Evolutionary conservation across 2,113 vertebrate genomes (phyloP), one percentile per base, ranked within the genome.

Genomic region (Sylvietta virens): DNA sequence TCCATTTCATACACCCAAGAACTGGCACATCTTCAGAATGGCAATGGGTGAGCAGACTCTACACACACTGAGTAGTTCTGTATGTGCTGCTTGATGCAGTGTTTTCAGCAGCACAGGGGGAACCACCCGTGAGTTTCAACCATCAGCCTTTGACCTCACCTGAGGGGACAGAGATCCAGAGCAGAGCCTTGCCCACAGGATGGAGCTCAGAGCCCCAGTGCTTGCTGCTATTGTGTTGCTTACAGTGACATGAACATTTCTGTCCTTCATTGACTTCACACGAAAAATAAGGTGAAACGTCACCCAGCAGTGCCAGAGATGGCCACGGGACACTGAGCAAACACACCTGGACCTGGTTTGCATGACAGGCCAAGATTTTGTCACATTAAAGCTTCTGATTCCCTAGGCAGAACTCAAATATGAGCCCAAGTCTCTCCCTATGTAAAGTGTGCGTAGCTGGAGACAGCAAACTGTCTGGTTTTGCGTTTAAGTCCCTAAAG

Each of bases 1-100:
- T 97, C 93, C 71, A 96, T 97, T 97, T 95, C 96, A 94, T 95
- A 97, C 82, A 95, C 90, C 90, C 95, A 93, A 81, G 91, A 97
- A 95, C 37, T 95, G 95, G 91, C 90, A 92, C 76, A 95, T 97
- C 97, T 95, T 97, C 92, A 93, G 95, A 92, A 94, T 84, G 88
- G 86, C 84, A 97, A 96, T 81, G 86, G 93, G 60, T 83, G 93
- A 97, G 64, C 90, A 80, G 44, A 88, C 39, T 79, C 86, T 83
- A 37, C 58, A 60, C 44, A 79, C 57, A 82, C 67, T 37, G 70
- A 83, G 30, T 26, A 87, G 57, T 33, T 73, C 53, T 86, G 27
- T 6, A 21, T 1, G 10, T 35, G 64, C 47, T 76, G 79, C 79
- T 86, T 1, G 30, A 33, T 45, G 37, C 17, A 13, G 45, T 37